Evolutionary conservation across 2,113 vertebrate species (phyloP).

Genomic region (Scalopus aquaticus): DNA sequence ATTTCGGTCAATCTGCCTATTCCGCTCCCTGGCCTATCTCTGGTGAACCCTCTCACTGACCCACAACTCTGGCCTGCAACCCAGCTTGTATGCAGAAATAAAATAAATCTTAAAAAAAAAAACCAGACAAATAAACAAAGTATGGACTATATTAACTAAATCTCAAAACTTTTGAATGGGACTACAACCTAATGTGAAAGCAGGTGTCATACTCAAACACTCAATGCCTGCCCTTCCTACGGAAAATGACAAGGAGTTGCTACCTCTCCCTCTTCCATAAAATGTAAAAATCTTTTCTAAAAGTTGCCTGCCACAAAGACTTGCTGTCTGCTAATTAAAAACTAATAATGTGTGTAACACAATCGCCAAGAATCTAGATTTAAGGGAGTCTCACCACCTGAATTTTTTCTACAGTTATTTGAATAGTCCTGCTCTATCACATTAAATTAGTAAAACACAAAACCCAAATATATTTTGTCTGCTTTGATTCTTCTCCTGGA

Average conservation of each 20-base stretch:
- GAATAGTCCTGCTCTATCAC: neutral
- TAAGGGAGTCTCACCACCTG: neutral
- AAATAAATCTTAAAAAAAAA: too few relatives aligned
- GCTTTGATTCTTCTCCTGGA: neutral
- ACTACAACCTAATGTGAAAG: neutral
- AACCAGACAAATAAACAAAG: neutral
- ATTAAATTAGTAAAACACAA: neutral
- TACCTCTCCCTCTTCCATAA: too few relatives aligned
- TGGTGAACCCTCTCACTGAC: too few relatives aligned
- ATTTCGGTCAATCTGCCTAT: too few relatives aligned
- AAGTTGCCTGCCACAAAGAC: neutral
- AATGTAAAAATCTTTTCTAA: constrained; percentile 1
- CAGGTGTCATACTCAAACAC: neutral
- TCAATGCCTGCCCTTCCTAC: neutral
- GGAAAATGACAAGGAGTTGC: neutral
- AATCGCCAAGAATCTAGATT: neutral
- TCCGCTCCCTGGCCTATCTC: too few relatives aligned
- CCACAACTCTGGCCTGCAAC: too few relatives aligned
- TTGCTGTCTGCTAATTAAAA: neutral
- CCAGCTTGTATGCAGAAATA: too few relatives aligned
- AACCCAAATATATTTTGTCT: neutral
- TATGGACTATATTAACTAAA: neutral
- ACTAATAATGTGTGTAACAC: neutral
- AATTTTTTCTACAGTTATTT: neutral
- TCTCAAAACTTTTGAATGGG: neutral